These are phyloP conservation scores for Cichladusa arquata DNA, from an alignment of 2,113 vertebrate species.

Conservation along the genomic window DNA sequence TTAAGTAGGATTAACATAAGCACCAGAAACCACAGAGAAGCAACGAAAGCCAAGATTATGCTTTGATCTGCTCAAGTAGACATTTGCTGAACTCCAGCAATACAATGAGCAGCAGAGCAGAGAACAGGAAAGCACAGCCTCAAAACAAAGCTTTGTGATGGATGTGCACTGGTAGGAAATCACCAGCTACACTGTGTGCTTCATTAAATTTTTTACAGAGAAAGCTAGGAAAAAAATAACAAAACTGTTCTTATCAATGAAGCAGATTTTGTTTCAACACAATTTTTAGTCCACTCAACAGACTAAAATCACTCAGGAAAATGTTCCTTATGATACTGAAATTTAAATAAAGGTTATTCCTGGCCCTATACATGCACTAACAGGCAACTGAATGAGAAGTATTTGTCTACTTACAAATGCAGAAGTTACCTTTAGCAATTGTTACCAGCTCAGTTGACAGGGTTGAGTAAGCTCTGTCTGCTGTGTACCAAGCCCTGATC, in stretches of 20 bases:
- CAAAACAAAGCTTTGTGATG: background rate
- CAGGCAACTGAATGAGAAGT: background rate
- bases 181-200: background rate
- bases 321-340: background rate
- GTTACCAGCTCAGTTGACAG: background rate
- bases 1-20: slow-evolving; percentile 60
- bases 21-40: slow-evolving; percentile 53
- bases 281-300: background rate
- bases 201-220: background rate
- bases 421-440: background rate
- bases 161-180: background rate
- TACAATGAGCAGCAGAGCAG: background rate
- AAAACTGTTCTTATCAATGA: background rate
- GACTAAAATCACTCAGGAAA: background rate
- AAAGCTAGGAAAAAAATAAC: background rate
- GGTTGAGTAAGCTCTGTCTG: background rate
- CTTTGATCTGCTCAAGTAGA: slow-evolving; percentile 69
- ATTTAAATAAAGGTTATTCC: background rate
- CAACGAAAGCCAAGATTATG: slow-evolving; percentile 57
- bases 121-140: background rate
- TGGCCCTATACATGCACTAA: background rate
- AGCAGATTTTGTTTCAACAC: background rate
- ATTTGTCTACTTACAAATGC: background rate
- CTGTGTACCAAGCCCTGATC: background rate
- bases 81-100: slow-evolving; percentile 56